Evolutionary conservation across 2,888 invertebrate genomes (phyloP), one percentile per base, ranked within the genome.

Genomic region (Drosophila yooni): DNA sequence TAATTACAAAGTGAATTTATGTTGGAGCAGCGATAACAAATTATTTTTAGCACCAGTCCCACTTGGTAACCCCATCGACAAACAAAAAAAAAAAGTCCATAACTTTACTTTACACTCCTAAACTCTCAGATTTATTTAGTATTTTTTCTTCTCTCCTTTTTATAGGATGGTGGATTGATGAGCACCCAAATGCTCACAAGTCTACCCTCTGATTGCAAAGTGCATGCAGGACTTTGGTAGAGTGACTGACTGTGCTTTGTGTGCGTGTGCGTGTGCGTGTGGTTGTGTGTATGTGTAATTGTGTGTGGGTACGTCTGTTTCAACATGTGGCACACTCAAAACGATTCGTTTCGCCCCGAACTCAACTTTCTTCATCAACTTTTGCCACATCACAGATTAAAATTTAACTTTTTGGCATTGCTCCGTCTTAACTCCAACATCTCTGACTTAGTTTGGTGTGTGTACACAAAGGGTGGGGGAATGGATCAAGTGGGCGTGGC

Each of bases 1-100:
- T 91, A 92, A 91, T 91, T 91, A 90, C 91, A 83, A 79, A 91
- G 88, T 87, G 85, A 91, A 91, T 91, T 92, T 90, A 92, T 91
- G 91, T 89, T 91, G 81, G 75, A 76, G 81, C 84, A 77, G 83
- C 82, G 82, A 90, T 90, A 91, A 91, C 91, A 88, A 91, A 91
- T 91, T 90, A 81, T 86, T 89, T 83, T 79, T 80, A 77, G 79
- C 85, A 82, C 82, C 77, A 71, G 62, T 61, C 60, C 57, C 53
- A 62, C 48, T 48, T 15, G 15, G 27, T 51, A 36, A 15, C 31
- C 58, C 53, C 64, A 59, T 40, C 15, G 21, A 21, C 43, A 43
- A 25, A 54, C 1, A 31, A 11, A 13, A 13, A 15, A 8, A 34
- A 53, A 29, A n/a, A 65, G 57, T 57, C 74, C 77, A 74, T 61